Evolutionary conservation across 2,113 vertebrate genomes (phyloP).

Genomic region (Felis chaus): DNA sequence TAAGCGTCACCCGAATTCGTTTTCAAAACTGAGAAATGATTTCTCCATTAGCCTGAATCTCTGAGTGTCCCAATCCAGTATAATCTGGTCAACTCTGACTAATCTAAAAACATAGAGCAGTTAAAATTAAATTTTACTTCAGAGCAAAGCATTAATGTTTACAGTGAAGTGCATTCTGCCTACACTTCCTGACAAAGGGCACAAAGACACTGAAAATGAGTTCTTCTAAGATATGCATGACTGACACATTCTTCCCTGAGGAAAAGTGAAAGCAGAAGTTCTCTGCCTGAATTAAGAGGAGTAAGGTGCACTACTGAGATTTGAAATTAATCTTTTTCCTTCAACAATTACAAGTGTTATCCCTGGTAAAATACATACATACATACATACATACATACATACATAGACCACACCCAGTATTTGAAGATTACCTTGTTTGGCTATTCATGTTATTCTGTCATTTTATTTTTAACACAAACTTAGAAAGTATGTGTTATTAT

Average conservation of each 20-base stretch:
- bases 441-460: neutral
- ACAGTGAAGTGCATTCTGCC: neutral
- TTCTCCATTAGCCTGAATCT: neutral
- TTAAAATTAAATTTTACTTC: slow-evolving; percentile 32
- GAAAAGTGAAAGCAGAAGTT: slow-evolving; percentile 12
- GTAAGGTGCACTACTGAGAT: neutral
- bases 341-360: neutral
- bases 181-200: neutral
- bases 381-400: no score
- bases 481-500: neutral
- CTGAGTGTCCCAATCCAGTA: neutral
- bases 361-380: neutral
- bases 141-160: neutral
- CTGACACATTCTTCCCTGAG: neutral
- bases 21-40: neutral
- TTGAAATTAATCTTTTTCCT: neutral
- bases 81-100: neutral
- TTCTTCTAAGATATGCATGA: neutral
- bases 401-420: neutral
- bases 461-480: neutral
- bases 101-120: neutral
- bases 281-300: neutral
- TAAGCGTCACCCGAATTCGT: neutral
- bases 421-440: neutral
- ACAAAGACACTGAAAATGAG: neutral